A percentile compares a stretch with the other conserved stretches of the same genome.
Evolutionary conservation across 2,888 invertebrate species (phyloP).

Genomic region (Eumerus sabulonum): DNA sequence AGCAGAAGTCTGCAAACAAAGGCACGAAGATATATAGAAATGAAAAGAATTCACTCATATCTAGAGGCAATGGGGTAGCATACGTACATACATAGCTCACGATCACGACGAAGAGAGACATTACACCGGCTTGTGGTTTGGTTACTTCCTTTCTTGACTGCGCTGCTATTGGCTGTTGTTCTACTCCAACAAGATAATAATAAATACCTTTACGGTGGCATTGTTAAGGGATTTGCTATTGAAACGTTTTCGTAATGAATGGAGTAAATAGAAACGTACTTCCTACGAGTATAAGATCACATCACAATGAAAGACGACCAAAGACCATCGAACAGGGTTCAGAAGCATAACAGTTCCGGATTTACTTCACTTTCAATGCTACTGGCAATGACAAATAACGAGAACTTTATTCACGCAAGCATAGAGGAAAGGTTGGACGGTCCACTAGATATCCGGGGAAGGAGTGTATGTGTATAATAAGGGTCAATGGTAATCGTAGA

Average conservation of each 20-base stretch:
- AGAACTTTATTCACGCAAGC: constrained; percentile 33
- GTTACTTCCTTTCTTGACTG: constrained; percentile 25
- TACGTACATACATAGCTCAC: too few species aligned
- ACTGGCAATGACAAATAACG: constrained; percentile 54
- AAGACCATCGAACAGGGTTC: constrained; percentile 35
- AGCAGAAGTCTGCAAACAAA: constrained; percentile 59
- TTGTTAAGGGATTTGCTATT: constrained; percentile 67
- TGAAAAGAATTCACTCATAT: constrained; percentile 10
- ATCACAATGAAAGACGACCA: constrained; percentile 35
- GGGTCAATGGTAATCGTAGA: constrained; percentile 59
- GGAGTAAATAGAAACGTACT: constrained; percentile 54
- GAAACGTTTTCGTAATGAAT: constrained; percentile 67
- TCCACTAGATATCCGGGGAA: background rate
- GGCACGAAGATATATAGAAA: constrained; percentile 18
- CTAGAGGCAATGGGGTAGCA: constrained; percentile 9
- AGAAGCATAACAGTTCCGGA: constrained; percentile 3
- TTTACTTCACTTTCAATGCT: constrained; percentile 41
- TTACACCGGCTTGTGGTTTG: constrained; percentile 68
- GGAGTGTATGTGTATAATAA: constrained; percentile 36
- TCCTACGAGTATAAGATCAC: constrained; percentile 14
- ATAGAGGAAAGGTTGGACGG: constrained; percentile 13
- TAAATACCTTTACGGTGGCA: constrained; percentile 57
- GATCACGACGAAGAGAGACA: constrained; percentile 39
- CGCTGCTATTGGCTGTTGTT: constrained; percentile 27
- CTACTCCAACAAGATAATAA: constrained; percentile 59